phyloP scores from a whole-genome alignment of 2,113 vertebrate species.

The Microtus montanus region DNA sequence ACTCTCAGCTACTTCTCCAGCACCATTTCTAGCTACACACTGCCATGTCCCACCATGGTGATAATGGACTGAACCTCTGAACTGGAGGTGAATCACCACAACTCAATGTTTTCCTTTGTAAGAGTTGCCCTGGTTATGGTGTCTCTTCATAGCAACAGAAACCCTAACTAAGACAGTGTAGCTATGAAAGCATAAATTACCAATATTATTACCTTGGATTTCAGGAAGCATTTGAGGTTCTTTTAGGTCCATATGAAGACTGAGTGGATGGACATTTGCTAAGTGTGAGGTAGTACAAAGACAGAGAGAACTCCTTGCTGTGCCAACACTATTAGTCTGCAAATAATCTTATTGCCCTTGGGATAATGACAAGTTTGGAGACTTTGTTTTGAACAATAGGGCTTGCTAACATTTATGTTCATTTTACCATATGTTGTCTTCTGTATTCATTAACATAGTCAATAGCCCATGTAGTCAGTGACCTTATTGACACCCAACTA shows the following conservation, averaged over 20 bases:
- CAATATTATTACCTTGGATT: background rate
- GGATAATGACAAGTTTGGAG: background rate
- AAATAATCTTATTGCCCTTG: background rate
- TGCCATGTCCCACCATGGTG: background rate
- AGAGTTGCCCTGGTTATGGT: background rate
- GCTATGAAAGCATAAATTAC: background rate
- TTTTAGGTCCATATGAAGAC: background rate
- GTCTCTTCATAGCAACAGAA: background rate
- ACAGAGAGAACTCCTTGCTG: background rate
- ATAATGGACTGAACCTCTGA: background rate
- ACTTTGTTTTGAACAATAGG: background rate
- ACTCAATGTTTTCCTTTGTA: background rate
- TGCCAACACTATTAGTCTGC: background rate
- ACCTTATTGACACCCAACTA: background rate
- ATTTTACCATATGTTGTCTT: background rate
- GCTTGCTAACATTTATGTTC: background rate
- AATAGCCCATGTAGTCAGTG: background rate
- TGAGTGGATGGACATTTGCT: background rate
- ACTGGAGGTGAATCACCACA: background rate
- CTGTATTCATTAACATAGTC: background rate
- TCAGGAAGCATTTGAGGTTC: background rate
- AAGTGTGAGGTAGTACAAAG: background rate
- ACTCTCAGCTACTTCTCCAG: background rate
- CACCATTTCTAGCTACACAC: background rate
- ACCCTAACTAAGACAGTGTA: background rate